Percentiles rank a stretch among this genome's conserved stretches.
Conservation (phyloP, 1,140 invertebrate genomes). For the Helicoverpa zea region DNA sequence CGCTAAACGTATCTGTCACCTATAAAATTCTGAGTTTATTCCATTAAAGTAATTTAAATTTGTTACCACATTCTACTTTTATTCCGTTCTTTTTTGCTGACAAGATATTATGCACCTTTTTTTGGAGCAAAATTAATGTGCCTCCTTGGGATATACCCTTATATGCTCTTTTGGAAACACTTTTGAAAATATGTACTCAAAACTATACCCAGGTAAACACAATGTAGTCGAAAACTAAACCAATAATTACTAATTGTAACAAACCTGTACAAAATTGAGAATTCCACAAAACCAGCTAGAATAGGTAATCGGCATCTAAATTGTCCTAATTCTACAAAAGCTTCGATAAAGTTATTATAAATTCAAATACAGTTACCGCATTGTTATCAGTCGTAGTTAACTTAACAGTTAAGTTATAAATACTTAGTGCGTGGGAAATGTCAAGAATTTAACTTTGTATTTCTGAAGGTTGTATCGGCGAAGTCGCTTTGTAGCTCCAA, state of each 20-base stretch:
- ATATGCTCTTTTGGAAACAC: no score
- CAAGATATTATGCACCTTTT: no score
- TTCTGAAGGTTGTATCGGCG: background rate
- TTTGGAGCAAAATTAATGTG: no score
- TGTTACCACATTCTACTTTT: no score
- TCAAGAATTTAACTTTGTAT: slow-evolving; percentile 34
- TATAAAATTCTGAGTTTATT: no score
- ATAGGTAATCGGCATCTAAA: background rate
- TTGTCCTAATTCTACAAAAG: slow-evolving; percentile 14
- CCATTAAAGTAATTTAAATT: no score
- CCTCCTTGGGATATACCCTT: no score
- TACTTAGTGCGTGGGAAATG: slow-evolving; percentile 28
- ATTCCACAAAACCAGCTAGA: background rate
- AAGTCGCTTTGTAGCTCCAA: background rate
- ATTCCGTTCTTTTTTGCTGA: no score
- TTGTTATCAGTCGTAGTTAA: slow-evolving; percentile 34
- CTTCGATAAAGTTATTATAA: slow-evolving; percentile 29
- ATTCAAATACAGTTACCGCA: slow-evolving; percentile 42
- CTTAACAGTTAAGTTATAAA: slow-evolving; percentile 36
- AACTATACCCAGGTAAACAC: no score
- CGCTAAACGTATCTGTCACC: no score
- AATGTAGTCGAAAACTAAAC: background rate
- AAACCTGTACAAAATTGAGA: background rate
- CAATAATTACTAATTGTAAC: background rate
- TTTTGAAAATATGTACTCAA: no score